Conservation (phyloP, 2,797 vertebrate species). For the Sebastes alutus region DNA sequence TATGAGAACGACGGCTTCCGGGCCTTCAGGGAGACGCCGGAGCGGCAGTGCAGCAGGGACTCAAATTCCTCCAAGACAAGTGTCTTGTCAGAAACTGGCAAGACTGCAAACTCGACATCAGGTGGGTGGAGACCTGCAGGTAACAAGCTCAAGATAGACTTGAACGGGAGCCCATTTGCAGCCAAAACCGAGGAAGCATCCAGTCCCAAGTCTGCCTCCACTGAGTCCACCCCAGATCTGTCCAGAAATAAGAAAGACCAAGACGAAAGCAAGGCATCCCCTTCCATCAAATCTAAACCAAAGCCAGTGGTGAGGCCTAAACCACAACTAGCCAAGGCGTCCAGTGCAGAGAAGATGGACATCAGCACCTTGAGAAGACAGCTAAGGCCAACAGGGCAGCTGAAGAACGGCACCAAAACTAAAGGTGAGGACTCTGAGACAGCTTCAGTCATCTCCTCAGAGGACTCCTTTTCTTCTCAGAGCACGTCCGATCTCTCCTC, state of each 20-base stretch:
- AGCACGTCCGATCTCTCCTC: conserved; percentile 91
- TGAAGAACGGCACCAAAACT: conserved; percentile 89
- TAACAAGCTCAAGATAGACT: conserved; percentile 86
- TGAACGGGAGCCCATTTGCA: conserved; percentile 84
- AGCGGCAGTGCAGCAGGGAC: conserved; percentile 87
- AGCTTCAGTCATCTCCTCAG: conserved; percentile 88
- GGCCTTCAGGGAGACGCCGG: conserved; percentile 81
- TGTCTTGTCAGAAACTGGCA: conserved; percentile 74
- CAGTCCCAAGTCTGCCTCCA: conserved; percentile 67
- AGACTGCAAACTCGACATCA: conserved; percentile 81
- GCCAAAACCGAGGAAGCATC: conserved; percentile 73
- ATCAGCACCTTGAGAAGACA: conserved; percentile 96
- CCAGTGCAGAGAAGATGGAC: conserved; percentile 95
- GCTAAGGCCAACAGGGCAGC: conserved; percentile 92
- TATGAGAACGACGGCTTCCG: conserved; percentile 98
- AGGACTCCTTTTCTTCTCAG: conserved; percentile 88
- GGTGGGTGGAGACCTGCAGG: conserved; percentile 84
- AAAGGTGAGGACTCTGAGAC: conserved; percentile 92
- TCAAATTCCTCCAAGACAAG: conserved; percentile 90
- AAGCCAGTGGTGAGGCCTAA: conserved; percentile 97
- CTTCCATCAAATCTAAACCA: conserved; percentile 83
- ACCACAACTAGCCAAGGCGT: conserved; percentile 91
- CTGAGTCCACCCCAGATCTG: conserved; percentile 71
- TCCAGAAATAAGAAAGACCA: conserved; percentile 81
- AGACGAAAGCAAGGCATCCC: conserved; percentile 65